Conservation (phyloP, 2,797 vertebrate genomes). For the Dromococcyx pavoninus region DNA sequence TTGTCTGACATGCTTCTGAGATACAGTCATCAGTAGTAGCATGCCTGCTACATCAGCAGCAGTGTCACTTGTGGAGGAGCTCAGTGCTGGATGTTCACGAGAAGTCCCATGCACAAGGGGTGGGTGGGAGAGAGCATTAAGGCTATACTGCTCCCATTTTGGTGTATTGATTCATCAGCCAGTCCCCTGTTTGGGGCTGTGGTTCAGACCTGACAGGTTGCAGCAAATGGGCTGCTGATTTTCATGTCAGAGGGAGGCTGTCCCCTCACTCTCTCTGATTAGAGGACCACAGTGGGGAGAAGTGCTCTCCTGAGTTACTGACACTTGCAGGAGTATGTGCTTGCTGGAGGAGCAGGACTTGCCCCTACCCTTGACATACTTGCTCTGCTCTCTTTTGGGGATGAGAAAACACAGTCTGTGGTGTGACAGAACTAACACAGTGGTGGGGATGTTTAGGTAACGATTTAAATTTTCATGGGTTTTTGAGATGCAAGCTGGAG, state of each 20-base stretch:
- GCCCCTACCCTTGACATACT: not conserved
- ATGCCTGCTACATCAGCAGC: not conserved
- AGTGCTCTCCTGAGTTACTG: not conserved
- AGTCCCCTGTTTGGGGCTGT: not conserved
- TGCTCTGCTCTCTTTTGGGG: not conserved
- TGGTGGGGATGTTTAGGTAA: not conserved
- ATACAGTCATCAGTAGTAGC: not conserved
- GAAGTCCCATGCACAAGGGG: not conserved
- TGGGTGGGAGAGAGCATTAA: fast-evolving
- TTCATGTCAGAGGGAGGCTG: not conserved
- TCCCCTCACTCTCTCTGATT: not conserved
- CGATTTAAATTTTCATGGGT: not conserved
- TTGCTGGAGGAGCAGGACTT: not conserved
- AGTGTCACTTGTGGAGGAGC: not conserved
- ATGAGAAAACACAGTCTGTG: not conserved
- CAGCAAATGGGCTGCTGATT: not conserved
- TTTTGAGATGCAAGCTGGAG: not conserved
- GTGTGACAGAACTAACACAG: not conserved
- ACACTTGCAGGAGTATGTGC: not conserved
- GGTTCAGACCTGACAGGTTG: not conserved
- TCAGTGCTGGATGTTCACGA: fast-evolving
- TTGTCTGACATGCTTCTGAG: not conserved
- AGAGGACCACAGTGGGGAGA: not conserved
- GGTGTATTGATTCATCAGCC: not conserved
- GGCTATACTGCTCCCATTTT: not conserved